These are phyloP conservation scores for Chiridota heheva DNA, from an alignment of 35 echinoderm and acorn worm genomes.

Conservation along the genomic window DNA sequence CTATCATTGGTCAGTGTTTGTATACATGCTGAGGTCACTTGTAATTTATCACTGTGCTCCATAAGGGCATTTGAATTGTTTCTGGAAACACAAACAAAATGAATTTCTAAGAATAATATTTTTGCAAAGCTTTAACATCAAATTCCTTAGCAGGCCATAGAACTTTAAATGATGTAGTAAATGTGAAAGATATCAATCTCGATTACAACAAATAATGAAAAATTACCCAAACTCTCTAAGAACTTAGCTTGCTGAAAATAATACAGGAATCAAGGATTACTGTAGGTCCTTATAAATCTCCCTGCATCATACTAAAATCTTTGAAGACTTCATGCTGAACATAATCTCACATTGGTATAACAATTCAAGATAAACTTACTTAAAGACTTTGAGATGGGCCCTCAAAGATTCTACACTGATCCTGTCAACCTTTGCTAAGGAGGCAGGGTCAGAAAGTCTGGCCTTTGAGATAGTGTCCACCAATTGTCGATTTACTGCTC, in stretches of 20 bases:
- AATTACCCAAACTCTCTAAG: no score
- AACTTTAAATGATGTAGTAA: no score
- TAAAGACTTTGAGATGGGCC: conserved; percentile 82
- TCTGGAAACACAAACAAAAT: conserved; percentile 45
- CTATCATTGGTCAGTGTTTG: conserved; percentile 65
- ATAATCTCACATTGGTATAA: conserved; percentile 4
- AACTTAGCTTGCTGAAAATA: no score
- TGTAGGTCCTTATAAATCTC: no score
- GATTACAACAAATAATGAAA: no score
- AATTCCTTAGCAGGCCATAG: no score
- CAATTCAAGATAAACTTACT: conserved; percentile 49
- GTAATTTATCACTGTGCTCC: conserved; percentile 62
- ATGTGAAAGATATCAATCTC: no score
- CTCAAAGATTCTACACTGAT: conserved; percentile 69
- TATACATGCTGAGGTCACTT: conserved; percentile 64
- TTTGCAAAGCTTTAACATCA: no score
- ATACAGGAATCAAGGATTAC: no score
- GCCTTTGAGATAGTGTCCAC: conserved; percentile 82
- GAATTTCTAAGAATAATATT: no score
- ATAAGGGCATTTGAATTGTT: conserved; percentile 51
- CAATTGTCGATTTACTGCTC: conserved; percentile 85
- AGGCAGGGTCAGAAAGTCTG: conserved; percentile 61
- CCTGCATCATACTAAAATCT: no score
- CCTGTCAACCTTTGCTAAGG: conserved; percentile 69
- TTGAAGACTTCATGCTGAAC: no score